Conservation (phyloP, 2,797 vertebrate genomes). For the Anabas testudineus region DNA sequence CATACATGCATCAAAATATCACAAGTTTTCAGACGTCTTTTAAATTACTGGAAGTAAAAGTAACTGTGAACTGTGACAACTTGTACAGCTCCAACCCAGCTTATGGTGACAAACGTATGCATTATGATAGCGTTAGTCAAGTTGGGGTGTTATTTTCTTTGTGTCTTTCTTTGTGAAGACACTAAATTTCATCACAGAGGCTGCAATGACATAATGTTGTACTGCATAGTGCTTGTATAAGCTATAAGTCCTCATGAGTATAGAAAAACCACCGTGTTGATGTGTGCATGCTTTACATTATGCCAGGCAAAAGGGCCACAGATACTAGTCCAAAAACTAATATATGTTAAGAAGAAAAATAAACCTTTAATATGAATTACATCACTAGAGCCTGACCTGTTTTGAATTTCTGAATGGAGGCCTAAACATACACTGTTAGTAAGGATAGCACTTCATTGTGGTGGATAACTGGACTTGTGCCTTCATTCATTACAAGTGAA, state of each 20-base stretch:
- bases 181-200: no score
- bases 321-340: slow-evolving; percentile 10
- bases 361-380: slow-evolving; percentile 48
- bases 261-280: slow-evolving; percentile 13
- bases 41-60: slow-evolving; percentile 29
- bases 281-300: background rate
- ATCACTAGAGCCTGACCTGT: slow-evolving; percentile 36
- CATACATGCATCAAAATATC: slow-evolving; percentile 35
- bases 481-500: slow-evolving; percentile 44
- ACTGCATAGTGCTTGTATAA: no score
- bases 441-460: slow-evolving; percentile 50
- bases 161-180: no score
- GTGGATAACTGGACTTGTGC: slow-evolving; percentile 41
- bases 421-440: slow-evolving; percentile 52
- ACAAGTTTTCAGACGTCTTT: slow-evolving; percentile 25
- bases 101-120: background rate
- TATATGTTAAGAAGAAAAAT: slow-evolving; percentile 35
- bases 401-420: slow-evolving; percentile 47
- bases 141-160: background rate
- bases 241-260: background rate
- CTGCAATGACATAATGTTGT: no score
- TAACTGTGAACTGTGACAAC: background rate
- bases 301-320: slow-evolving; percentile 1
- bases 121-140: background rate
- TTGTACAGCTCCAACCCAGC: background rate